Conservation (phyloP, 2,797 vertebrate species). For the Sebastolobus alascanus region DNA sequence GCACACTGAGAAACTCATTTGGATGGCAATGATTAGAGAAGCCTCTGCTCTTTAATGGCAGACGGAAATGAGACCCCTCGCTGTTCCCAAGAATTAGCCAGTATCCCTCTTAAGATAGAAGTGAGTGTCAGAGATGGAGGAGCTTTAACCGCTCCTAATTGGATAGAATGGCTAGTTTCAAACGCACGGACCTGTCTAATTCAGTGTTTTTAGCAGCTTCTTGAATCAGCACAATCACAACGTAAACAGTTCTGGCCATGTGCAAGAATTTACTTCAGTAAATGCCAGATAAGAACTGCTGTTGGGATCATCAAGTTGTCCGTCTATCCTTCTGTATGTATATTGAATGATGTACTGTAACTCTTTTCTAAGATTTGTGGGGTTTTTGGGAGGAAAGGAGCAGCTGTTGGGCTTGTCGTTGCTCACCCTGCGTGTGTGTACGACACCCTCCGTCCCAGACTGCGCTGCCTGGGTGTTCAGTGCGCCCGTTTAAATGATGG, state of each 20-base stretch:
- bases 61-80: slow-evolving; percentile 61
- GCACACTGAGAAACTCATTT: slow-evolving; percentile 59
- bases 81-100: slow-evolving; percentile 55
- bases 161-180: slow-evolving; percentile 16
- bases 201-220: not conserved
- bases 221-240: slow-evolving; percentile 3
- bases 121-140: slow-evolving; percentile 3
- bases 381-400: slow-evolving; percentile 38
- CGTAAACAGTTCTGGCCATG: not conserved
- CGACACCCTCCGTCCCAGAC: slow-evolving; percentile 65
- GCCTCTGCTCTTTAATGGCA: slow-evolving; percentile 57
- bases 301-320: not conserved
- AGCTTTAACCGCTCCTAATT: slow-evolving; percentile 26
- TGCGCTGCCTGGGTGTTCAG: slow-evolving; percentile 58
- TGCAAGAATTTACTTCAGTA: not conserved
- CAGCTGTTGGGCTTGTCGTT: slow-evolving; percentile 62
- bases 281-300: not conserved
- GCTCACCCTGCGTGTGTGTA: slow-evolving; percentile 49
- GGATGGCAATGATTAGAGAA: slow-evolving; percentile 66
- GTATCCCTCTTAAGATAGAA: slow-evolving; percentile 27
- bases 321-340: not conserved
- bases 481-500: slow-evolving; percentile 65
- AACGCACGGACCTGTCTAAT: slow-evolving; percentile 6
- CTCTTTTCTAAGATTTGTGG: slow-evolving; percentile 16
- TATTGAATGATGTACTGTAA: slow-evolving; percentile 4